Percentiles rank a stretch among this genome's conserved stretches.
These are phyloP conservation scores for Coleophora flavipennella DNA, from an alignment of 2,888 invertebrate species.

Conservation along the genomic window DNA sequence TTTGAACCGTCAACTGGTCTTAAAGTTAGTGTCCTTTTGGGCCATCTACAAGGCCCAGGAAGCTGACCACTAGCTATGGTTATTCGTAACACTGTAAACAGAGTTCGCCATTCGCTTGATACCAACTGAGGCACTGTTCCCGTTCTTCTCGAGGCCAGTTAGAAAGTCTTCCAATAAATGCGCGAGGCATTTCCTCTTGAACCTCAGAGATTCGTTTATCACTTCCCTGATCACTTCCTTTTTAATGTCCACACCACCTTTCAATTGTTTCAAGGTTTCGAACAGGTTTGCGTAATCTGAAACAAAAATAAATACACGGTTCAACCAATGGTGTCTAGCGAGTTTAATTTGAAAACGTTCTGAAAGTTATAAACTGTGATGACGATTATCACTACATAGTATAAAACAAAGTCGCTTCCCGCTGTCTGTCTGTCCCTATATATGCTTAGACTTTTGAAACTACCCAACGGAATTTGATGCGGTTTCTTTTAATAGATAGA, in stretches of 20 bases:
- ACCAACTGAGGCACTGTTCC: constrained; percentile 56
- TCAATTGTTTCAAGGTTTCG: constrained; percentile 78
- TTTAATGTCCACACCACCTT: constrained; percentile 79
- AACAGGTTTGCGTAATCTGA: constrained; percentile 81
- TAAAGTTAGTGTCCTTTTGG: not conserved
- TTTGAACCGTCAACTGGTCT: not conserved
- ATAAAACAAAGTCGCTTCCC: too few species aligned
- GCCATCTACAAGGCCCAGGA: constrained; percentile 1
- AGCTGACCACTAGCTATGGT: constrained; percentile 50
- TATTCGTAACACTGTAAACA: constrained; percentile 43
- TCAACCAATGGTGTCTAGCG: too few species aligned
- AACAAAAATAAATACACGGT: constrained; percentile 42
- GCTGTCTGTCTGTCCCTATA: too few species aligned
- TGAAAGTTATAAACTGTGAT: too few species aligned
- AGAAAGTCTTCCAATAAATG: constrained; percentile 78
- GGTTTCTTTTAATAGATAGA: too few species aligned
- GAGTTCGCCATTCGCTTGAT: constrained; percentile 47
- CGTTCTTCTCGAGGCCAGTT: constrained; percentile 63
- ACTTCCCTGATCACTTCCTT: constrained; percentile 80
- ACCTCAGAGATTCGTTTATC: constrained; percentile 82
- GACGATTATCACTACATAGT: too few species aligned
- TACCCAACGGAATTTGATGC: too few species aligned
- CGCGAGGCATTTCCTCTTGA: constrained; percentile 82
- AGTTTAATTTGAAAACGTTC: too few species aligned
- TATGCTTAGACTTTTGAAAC: too few species aligned